Conservation (phyloP, 2,113 vertebrate species). For the Charadrius vociferus region DNA sequence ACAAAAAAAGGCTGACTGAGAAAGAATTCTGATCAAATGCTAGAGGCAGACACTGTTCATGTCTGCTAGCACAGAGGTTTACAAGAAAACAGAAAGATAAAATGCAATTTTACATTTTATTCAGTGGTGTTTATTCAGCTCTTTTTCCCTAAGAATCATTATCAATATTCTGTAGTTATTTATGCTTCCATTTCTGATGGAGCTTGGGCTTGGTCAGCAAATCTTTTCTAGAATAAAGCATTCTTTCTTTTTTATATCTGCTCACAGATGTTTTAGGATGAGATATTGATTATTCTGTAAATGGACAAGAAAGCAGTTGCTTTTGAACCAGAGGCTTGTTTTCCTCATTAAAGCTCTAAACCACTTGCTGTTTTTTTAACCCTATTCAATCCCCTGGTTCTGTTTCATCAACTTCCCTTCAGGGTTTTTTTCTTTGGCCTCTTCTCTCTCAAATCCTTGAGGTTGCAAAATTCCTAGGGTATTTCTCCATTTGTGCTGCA, state of each 20-base stretch:
- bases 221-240: conserved; percentile 50
- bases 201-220: conserved; percentile 58
- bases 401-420: conserved; percentile 20
- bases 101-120: conserved; percentile 36
- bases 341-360: conserved; percentile 34
- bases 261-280: conserved; percentile 44
- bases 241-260: conserved; percentile 39
- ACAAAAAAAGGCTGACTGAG: conserved; percentile 45
- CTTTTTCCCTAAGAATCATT: conserved; percentile 26
- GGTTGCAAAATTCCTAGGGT: not conserved
- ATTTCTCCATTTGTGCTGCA: not conserved
- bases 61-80: conserved; percentile 27
- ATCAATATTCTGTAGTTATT: conserved; percentile 57
- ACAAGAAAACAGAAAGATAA: conserved; percentile 39
- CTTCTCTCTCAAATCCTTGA: not conserved
- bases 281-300: conserved; percentile 55
- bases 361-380: conserved; percentile 16
- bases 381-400: not conserved
- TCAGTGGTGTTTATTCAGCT: conserved; percentile 58
- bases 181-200: conserved; percentile 41
- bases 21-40: conserved; percentile 42
- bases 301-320: conserved; percentile 24
- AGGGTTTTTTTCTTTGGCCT: not conserved
- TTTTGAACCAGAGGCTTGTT: conserved; percentile 39
- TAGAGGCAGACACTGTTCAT: conserved; percentile 36